Percentiles rank a stretch among this genome's conserved stretches.
These are phyloP conservation scores for Scaptomyza pallida DNA, from an alignment of 1,140 invertebrate genomes.

Conservation along the genomic window DNA sequence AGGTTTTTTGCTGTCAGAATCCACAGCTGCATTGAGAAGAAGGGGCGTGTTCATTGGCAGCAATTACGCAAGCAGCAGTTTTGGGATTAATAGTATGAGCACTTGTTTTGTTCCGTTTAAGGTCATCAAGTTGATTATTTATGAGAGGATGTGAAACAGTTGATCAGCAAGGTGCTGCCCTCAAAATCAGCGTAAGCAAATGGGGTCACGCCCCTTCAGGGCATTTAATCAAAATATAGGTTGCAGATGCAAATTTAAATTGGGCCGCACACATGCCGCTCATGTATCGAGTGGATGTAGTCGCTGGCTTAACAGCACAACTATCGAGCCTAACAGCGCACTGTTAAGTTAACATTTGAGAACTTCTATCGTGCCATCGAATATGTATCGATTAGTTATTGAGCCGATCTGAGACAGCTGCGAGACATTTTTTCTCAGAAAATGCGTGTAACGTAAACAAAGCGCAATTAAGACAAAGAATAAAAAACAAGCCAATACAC, in stretches of 20 bases:
- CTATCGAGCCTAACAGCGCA: slow-evolving; percentile 10
- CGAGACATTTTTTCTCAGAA: slow-evolving; percentile 31
- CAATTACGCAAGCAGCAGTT: slow-evolving; percentile 49
- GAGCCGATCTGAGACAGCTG: slow-evolving; percentile 26
- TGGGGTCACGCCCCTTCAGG: slow-evolving; percentile 40
- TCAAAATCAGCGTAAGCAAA: slow-evolving; percentile 42
- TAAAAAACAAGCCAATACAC: slow-evolving; percentile 6
- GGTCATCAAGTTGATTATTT: slow-evolving; percentile 46
- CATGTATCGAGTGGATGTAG: background rate
- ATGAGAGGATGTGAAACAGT: slow-evolving; percentile 46
- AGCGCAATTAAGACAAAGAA: slow-evolving; percentile 39
- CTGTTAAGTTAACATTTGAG: background rate
- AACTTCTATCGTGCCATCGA: slow-evolving; percentile 9
- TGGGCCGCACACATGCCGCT: background rate
- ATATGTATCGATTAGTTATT: slow-evolving; percentile 31
- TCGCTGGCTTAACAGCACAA: background rate
- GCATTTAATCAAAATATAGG: background rate
- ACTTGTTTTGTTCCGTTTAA: slow-evolving; percentile 33
- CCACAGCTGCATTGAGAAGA: slow-evolving; percentile 35
- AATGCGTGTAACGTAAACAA: slow-evolving; percentile 29
- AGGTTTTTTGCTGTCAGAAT: slow-evolving; percentile 24
- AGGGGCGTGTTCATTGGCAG: slow-evolving; percentile 33
- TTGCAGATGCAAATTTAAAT: slow-evolving; percentile 20
- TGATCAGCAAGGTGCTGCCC: slow-evolving; percentile 3
- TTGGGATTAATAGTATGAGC: slow-evolving; percentile 3